Conservation (phyloP, 2,113 vertebrate genomes). For the Dunckerocampus dactyliophorus region DNA sequence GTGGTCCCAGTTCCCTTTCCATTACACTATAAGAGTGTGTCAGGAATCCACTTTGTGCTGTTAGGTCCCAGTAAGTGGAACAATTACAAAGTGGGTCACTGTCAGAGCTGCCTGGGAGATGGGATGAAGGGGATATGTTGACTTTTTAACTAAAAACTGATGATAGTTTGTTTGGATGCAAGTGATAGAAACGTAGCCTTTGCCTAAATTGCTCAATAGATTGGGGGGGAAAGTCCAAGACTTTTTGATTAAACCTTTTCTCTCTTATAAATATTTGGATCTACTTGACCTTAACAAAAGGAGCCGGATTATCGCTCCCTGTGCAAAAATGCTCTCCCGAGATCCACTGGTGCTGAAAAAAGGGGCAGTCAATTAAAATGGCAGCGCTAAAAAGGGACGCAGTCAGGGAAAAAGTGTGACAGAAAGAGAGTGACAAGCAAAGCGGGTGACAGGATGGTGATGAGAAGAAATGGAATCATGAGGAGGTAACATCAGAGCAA, state of each 20-base stretch:
- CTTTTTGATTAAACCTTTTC: background rate
- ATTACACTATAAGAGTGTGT: constrained; percentile 35
- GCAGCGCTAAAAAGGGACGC: constrained; percentile 35
- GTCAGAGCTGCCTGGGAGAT: constrained; percentile 34
- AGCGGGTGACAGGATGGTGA: background rate
- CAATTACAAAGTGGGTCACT: constrained; percentile 70
- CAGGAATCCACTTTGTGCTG: constrained; percentile 16
- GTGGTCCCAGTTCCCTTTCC: constrained; percentile 19
- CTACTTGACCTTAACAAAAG: constrained; percentile 16
- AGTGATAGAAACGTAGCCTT: no score
- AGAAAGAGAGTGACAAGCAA: constrained; percentile 37
- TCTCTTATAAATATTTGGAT: constrained; percentile 16
- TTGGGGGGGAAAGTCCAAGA: no score
- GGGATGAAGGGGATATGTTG: constrained; percentile 60
- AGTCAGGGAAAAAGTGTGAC: constrained; percentile 27
- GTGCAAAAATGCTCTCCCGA: background rate
- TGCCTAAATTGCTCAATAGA: no score
- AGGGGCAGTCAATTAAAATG: constrained; percentile 34
- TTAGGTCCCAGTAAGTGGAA: constrained; percentile 47
- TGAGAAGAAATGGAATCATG: background rate
- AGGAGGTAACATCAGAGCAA: constrained; percentile 16
- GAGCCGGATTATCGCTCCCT: constrained; percentile 10
- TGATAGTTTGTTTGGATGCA: background rate
- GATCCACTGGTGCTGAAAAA: constrained; percentile 1
- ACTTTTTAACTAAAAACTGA: constrained; percentile 17